Evolutionary conservation across 2,888 invertebrate species (phyloP).

Genomic region (Psylliodes chrysocephalus): DNA sequence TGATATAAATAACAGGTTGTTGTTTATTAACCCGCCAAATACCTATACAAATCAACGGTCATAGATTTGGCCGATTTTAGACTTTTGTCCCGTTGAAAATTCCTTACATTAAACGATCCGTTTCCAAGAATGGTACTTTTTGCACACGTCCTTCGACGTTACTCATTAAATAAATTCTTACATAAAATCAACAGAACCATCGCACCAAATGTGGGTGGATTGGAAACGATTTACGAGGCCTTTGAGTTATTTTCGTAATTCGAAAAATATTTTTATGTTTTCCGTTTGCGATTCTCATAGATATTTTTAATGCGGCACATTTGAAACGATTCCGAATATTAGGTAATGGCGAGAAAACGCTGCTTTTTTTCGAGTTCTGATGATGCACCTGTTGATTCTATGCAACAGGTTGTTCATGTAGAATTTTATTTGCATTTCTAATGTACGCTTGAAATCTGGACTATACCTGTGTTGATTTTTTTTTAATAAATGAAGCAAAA

Average conservation of each 20-base stretch:
- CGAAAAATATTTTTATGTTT: slow-evolving; percentile 4
- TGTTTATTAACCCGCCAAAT: too few species aligned
- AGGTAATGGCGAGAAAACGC: not conserved
- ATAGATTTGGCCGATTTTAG: too few species aligned
- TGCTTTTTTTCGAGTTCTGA: not conserved
- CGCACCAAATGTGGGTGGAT: slow-evolving; percentile 11
- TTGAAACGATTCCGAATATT: not conserved
- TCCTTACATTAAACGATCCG: too few species aligned
- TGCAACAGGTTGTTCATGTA: slow-evolving; percentile 56
- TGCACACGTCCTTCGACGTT: not conserved
- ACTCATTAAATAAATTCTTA: too few species aligned
- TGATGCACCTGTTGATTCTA: slow-evolving; percentile 54
- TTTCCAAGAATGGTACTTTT: not conserved
- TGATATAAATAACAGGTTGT: too few species aligned
- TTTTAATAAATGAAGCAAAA: too few species aligned
- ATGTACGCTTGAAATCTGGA: too few species aligned
- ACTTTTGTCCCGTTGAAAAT: too few species aligned
- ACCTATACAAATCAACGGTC: too few species aligned
- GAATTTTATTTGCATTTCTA: not conserved
- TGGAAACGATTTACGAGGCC: slow-evolving; percentile 14
- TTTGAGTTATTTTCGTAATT: slow-evolving; percentile 17
- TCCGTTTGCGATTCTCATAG: slow-evolving; percentile 1
- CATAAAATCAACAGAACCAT: not conserved
- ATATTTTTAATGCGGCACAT: not conserved
- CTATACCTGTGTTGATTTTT: too few species aligned